Evolutionary conservation across 2,888 invertebrate species (phyloP).

Genomic region (Ophion ventricosus): DNA sequence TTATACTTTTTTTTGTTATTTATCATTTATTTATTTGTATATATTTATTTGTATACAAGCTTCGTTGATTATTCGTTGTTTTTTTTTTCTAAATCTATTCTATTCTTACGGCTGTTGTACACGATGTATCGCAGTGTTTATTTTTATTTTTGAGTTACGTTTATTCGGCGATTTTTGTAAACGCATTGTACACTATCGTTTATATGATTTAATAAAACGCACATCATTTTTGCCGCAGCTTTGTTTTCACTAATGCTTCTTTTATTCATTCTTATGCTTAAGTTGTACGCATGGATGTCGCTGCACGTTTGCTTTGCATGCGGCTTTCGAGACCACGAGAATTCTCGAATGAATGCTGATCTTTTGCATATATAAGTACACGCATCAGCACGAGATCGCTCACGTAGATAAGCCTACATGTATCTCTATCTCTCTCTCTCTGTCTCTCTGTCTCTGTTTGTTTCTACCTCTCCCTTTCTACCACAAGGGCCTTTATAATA

Average conservation of each 20-base stretch:
- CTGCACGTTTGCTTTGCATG: constrained; percentile 58
- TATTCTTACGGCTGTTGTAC: not conserved
- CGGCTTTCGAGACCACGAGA: constrained; percentile 61
- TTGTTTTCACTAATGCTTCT: constrained; percentile 59
- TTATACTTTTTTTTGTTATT: constrained; percentile 14
- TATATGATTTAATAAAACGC: constrained; percentile 60
- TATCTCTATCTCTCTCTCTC: constrained; percentile 17
- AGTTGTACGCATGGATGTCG: constrained; percentile 39
- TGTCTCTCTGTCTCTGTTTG: not conserved
- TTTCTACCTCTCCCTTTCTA: not conserved
- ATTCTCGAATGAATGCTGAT: constrained; percentile 48
- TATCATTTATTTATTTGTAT: constrained; percentile 34
- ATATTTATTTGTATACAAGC: constrained; percentile 48
- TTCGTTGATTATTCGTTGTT: constrained; percentile 46
- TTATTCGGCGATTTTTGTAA: constrained; percentile 47
- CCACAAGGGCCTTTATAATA: constrained; percentile 30
- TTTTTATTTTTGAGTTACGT: constrained; percentile 24
- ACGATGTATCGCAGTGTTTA: constrained; percentile 7
- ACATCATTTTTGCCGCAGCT: constrained; percentile 47
- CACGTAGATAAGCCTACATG: constrained; percentile 56
- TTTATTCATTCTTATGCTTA: constrained; percentile 35
- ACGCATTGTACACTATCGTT: constrained; percentile 49
- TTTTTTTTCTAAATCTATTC: constrained; percentile 17
- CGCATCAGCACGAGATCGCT: constrained; percentile 59
- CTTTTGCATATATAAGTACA: constrained; percentile 13